phyloP scores from a whole-genome alignment of 2,888 invertebrate species.

The Tipula unca region DNA sequence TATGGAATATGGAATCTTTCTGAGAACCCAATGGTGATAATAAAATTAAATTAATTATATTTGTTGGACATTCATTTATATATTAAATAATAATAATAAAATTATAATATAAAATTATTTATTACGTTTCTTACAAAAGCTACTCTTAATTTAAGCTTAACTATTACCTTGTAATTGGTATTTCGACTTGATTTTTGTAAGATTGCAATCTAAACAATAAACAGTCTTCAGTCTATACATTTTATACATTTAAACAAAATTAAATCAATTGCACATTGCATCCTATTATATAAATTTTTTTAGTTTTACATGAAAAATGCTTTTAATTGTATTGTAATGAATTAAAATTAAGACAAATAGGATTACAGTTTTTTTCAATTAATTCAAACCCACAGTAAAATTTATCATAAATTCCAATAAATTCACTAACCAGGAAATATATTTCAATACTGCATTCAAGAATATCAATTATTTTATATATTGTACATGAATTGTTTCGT shows the following conservation, averaged over 20 bases:
- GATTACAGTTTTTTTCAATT: neutral
- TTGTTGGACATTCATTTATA: no score
- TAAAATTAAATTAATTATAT: no score
- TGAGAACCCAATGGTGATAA: no score
- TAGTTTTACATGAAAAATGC: neutral
- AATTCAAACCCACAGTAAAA: neutral
- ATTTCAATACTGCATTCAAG: neutral
- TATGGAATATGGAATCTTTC: no score
- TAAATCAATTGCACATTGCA: neutral
- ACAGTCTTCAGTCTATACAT: no score
- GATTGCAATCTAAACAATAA: neutral
- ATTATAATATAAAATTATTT: neutral
- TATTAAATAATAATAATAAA: no score
- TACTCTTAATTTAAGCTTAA: neutral
- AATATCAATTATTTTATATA: neutral
- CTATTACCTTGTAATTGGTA: neutral
- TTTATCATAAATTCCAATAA: neutral
- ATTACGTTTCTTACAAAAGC: neutral
- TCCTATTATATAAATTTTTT: neutral
- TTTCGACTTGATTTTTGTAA: neutral
- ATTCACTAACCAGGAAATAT: neutral
- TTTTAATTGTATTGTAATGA: neutral
- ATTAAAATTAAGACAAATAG: conserved; percentile 1
- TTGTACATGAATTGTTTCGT: neutral
- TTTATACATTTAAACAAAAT: neutral